phyloP scores from a whole-genome alignment of 2,113 vertebrate genomes.

The Entosphenus tridentatus region DNA sequence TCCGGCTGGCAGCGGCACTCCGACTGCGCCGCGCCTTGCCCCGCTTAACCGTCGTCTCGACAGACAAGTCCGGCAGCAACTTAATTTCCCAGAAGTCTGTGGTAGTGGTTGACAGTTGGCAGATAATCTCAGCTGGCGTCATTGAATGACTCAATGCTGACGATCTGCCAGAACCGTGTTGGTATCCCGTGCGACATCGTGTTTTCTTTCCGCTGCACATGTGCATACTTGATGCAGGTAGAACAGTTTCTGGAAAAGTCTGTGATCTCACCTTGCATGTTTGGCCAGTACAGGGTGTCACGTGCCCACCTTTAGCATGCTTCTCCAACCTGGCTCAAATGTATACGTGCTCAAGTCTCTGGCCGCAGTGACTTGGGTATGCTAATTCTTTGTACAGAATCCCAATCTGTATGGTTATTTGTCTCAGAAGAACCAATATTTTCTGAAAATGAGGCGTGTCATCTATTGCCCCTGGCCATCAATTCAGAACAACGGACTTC shows the following conservation, averaged over 20 bases:
- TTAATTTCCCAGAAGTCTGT: background rate
- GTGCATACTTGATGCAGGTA: background rate
- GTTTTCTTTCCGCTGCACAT: background rate
- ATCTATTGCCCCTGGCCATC: background rate
- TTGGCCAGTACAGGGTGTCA: background rate
- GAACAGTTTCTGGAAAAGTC: constrained; percentile 2
- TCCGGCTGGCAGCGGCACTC: background rate
- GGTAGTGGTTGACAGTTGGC: background rate
- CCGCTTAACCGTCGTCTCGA: background rate
- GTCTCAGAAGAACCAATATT: background rate
- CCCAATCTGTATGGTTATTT: background rate
- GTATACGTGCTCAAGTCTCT: background rate
- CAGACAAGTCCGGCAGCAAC: background rate
- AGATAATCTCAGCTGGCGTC: background rate
- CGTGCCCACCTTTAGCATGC: background rate
- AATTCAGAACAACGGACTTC: background rate
- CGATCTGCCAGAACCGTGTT: background rate
- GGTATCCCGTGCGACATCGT: background rate
- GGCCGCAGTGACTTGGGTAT: background rate
- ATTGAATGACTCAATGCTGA: constrained; percentile 6
- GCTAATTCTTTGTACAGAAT: background rate
- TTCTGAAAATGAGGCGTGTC: background rate
- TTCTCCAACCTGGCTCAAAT: background rate
- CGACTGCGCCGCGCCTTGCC: background rate
- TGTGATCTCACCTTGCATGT: background rate